Base-by-base conservation (phyloP, 2,113 vertebrate genomes). In the Amblyornis subalaris region DNA sequence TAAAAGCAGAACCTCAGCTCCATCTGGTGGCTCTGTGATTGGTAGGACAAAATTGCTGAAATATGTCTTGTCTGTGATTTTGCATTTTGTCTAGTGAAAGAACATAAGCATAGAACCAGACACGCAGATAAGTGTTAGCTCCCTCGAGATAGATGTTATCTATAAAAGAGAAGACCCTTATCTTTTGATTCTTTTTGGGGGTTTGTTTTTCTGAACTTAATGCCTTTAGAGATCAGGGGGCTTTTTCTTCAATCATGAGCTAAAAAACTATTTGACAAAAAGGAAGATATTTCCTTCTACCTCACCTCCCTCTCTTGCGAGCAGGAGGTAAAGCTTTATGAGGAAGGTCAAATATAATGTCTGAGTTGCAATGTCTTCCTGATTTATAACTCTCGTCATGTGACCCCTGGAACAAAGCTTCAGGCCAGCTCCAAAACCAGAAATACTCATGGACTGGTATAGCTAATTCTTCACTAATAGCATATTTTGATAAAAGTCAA, bases 11-110 rank as follows among this genome's bases (percentile, higher is more conserved):
- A 95, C 95, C 90, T 55, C 90, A 97, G 97, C 97, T 96, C 98
- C 97, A 98, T 83, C 97, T 98, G 96, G 88, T 97, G 97, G 97
- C 31, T 93, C 45, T 76, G n/a, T 40, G 71, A 61, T 58, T 87
- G 45, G 6, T 20, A 64, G 62, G 21, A 35, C 15, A 50, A 70
- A 71, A 53, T 64, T 80, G 28, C 40, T 48, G n/a, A 54, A 85
- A 36, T 44, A 7, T 0, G 1, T 29, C 14, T 38, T 51, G 5
- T 25, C 66, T 58, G 54, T 21, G 50, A 38, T 65, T 79, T 89
- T 84, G 25, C 16, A 38, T 85, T 86, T 72, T 75, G n/a, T 40
- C 36, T 87, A 36, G 40, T 45, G 61, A 33, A 64, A 67, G 53
- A 60, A 53, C 40, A 14, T 15, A 35, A 72, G 7, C 38, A 15